Evolutionary conservation across 2,888 invertebrate genomes (phyloP), one percentile per base, ranked within the genome.

Genomic region (Tetragonula carbonaria): DNA sequence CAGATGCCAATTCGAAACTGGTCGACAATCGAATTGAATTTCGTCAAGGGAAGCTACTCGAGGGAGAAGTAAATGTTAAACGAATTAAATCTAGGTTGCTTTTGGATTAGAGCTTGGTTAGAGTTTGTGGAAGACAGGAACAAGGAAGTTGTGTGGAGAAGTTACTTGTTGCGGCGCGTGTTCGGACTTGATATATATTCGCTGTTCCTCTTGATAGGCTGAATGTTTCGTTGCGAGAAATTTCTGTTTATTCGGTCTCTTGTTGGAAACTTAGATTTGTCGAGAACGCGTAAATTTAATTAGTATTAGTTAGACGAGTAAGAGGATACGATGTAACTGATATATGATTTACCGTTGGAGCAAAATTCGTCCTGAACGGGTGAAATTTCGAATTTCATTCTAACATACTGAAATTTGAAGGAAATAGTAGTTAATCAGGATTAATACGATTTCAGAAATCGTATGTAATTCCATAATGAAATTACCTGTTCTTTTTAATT

Each of bases 1-100:
- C 45, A 23, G 21, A 21, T 23, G 28, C 57, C 23, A n/a, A 45
- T 16, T 28, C 23, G 75, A 57, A 33, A 57, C 68, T 76, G 45
- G 50, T 68, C 16, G 28, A 18, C 45, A 21, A 11, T 45, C 13
- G n/a, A 76, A 70, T 76, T 23, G 70, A 70, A 50, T 67, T 50
- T 57, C 13, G 11, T 53, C 23, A 4, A n/a, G 33, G 45, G 21
- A 8, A 55, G 28, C 16, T 62, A 23, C 28, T 28, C 14, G 33
- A 28, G 45, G 16, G 21, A n/a, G 28, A 50, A n/a, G 21, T 57
- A 68, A 68, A 5, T 76, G 59, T 33, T 45, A 59, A 62, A 18
- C 3, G 21, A 73, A 28, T 50, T 63, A 33, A 63, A 63, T 33
- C 33, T 74, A 18, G n/a, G 51, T 65, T 76, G n/a, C 50, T 14